These are phyloP conservation scores for Mimumesa dahlbomi DNA, from an alignment of 2,888 invertebrate species.

Conservation along the genomic window DNA sequence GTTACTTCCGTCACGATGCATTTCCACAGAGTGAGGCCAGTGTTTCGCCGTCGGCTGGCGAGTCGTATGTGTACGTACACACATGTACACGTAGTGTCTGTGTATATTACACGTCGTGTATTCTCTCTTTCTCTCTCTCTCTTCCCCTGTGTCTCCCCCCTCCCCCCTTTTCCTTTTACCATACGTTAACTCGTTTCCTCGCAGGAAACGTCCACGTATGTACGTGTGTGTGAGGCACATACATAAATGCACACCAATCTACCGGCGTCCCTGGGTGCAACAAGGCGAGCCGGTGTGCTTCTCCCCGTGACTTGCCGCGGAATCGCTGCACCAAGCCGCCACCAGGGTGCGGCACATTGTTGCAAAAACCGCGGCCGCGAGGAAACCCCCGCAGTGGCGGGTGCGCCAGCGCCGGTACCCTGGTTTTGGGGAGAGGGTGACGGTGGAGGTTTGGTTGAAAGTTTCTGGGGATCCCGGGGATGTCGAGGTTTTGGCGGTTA, in stretches of 20 bases:
- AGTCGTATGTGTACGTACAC: not conserved
- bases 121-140: conserved; percentile 19
- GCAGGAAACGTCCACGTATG: conserved; percentile 14
- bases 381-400: too few species aligned
- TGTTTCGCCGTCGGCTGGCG: conserved; percentile 6
- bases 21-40: conserved; percentile 9
- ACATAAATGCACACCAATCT: conserved; percentile 27
- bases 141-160: conserved; percentile 4
- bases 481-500: too few species aligned
- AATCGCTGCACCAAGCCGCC: conserved; percentile 15
- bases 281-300: not conserved
- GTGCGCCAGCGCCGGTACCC: too few species aligned
- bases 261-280: conserved; percentile 1
- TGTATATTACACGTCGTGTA: conserved; percentile 4
- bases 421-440: too few species aligned
- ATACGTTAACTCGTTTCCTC: conserved; percentile 5
- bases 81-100: not conserved
- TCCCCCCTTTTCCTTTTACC: conserved; percentile 10
- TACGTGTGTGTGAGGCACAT: conserved; percentile 3
- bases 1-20: conserved; percentile 27
- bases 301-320: not conserved
- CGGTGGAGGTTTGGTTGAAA: too few species aligned
- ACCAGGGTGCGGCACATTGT: conserved; percentile 36
- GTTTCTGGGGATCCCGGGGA: too few species aligned
- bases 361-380: conserved; percentile 2